A percentile compares a stretch with the other conserved stretches of the same genome.
phyloP scores from a whole-genome alignment of 1,140 invertebrate genomes.

The Orius insidiosus region DNA sequence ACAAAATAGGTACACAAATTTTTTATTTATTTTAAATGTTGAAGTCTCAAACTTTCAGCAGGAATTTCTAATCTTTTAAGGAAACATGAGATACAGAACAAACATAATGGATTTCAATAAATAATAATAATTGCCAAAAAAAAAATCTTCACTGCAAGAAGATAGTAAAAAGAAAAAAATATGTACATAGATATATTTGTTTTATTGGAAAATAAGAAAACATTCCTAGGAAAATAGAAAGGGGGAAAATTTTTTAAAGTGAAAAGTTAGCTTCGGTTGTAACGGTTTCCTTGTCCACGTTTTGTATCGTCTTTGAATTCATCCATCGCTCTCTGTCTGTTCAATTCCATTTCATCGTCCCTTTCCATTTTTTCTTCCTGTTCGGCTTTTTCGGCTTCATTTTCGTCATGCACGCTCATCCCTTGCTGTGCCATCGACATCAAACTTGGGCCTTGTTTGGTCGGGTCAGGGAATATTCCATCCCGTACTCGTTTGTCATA shows the following conservation, averaged over 20 bases:
- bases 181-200: no score
- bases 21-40: no score
- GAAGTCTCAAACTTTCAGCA: no score
- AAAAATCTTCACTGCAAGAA: no score
- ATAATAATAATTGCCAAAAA: no score
- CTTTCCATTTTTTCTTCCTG: conserved; percentile 44
- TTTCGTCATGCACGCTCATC: conserved; percentile 25
- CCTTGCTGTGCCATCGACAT: conserved; percentile 23
- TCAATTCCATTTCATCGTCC: conserved; percentile 58
- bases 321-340: conserved; percentile 54
- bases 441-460: conserved; percentile 20
- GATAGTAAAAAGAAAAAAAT: no score
- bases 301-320: conserved; percentile 85
- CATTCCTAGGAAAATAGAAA: no score
- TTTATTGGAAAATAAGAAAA: no score
- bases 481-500: conserved; percentile 73
- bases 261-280: conserved; percentile 56
- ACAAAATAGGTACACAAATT: no score
- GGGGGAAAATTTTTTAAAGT: background rate
- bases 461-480: conserved; percentile 37
- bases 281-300: conserved; percentile 72
- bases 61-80: no score
- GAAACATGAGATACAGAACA: no score
- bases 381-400: conserved; percentile 35
- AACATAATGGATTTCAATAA: no score